A percentile compares a stretch with the other conserved stretches of the same genome.
These are phyloP conservation scores for Brachionus paranguensis DNA, from an alignment of 1,140 invertebrate genomes.

Conservation along the genomic window DNA sequence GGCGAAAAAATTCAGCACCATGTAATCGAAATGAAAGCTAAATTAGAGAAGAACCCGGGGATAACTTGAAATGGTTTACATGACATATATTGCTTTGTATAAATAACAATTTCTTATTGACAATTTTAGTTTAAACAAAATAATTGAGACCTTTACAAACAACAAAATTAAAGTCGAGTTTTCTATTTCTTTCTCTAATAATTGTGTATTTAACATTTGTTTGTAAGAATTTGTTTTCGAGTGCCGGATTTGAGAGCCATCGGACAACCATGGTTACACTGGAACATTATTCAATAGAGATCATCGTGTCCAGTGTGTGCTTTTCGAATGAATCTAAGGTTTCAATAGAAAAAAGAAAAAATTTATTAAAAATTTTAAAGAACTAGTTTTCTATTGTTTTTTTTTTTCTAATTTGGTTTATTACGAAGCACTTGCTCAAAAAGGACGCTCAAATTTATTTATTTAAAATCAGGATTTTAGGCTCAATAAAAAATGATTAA, in stretches of 20 bases:
- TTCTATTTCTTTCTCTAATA: neutral
- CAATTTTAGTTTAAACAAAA: neutral
- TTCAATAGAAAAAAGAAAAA: neutral
- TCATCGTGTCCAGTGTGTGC: neutral
- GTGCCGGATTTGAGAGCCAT: neutral
- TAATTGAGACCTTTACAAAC: neutral
- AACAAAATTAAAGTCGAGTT: neutral
- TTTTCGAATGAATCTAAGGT: neutral
- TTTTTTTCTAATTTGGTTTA: neutral
- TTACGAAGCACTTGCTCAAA: neutral
- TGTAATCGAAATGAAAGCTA: neutral
- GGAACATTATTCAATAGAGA: neutral
- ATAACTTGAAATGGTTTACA: neutral
- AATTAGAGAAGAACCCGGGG: neutral
- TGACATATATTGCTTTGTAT: neutral
- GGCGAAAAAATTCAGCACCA: neutral
- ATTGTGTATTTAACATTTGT: conserved; percentile 1
- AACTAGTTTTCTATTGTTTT: neutral
- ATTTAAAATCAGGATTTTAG: neutral
- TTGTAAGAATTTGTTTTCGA: neutral
- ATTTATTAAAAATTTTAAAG: neutral
- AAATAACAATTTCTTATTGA: neutral
- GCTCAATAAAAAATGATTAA: neutral
- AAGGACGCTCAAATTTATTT: neutral
- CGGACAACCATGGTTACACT: neutral